A percentile compares a stretch with the other conserved stretches of the same genome.
phyloP scores from a whole-genome alignment of 2,888 invertebrate species.

The Eupithecia exiguata region DNA sequence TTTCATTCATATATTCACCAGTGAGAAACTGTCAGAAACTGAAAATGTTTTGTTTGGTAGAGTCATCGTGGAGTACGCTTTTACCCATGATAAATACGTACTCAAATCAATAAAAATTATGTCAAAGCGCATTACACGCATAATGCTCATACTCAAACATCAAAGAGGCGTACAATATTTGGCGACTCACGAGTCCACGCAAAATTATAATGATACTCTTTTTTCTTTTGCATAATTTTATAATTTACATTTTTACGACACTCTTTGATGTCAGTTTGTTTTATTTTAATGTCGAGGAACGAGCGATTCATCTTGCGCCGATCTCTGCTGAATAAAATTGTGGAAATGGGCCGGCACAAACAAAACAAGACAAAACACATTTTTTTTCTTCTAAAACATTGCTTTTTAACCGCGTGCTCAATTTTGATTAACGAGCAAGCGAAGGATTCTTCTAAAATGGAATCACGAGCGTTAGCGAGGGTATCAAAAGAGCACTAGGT shows the following conservation, averaged over 20 bases:
- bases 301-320: background rate
- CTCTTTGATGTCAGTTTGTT: slow-evolving; percentile 38
- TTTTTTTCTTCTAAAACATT: background rate
- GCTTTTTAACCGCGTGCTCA: no score
- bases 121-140: slow-evolving; percentile 8
- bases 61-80: no score
- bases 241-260: slow-evolving; percentile 46
- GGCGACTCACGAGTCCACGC: slow-evolving; percentile 19
- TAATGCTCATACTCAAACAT: slow-evolving; percentile 30
- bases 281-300: slow-evolving; percentile 22
- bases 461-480: no score
- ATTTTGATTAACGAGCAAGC: no score
- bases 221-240: slow-evolving; percentile 40
- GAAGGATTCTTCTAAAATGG: no score
- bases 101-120: slow-evolving; percentile 2
- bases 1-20: no score
- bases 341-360: background rate
- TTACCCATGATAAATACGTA: no score
- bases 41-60: no score
- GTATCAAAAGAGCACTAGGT: no score
- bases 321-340: background rate
- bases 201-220: slow-evolving; percentile 40
- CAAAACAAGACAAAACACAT: background rate
- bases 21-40: no score
- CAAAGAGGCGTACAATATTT: slow-evolving; percentile 39